Evolutionary conservation across 2,113 vertebrate genomes (phyloP).

Genomic region (Phocoena phocoena): DNA sequence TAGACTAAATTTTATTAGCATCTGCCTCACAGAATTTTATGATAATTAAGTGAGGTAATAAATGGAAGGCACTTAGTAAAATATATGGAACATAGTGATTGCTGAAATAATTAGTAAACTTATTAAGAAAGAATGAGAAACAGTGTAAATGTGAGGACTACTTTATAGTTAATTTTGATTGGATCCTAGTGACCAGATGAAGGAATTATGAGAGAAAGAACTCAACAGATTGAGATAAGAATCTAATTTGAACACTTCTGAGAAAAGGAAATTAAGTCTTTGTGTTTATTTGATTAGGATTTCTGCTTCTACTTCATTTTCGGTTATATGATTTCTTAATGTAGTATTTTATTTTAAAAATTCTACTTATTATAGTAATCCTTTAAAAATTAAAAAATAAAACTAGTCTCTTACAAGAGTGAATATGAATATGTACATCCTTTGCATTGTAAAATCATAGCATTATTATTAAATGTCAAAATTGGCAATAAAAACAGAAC

Average conservation of each 20-base stretch:
- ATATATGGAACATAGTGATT: neutral
- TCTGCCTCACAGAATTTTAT: neutral
- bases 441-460: neutral
- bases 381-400: neutral
- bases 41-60: neutral
- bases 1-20: neutral
- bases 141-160: neutral
- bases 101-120: neutral
- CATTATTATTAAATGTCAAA: neutral
- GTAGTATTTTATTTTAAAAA: neutral
- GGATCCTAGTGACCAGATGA: neutral
- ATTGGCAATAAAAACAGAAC: neutral
- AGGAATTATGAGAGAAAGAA: neutral
- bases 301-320: neutral
- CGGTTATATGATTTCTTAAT: neutral
- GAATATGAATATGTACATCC: neutral
- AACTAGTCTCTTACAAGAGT: neutral
- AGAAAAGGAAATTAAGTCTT: conserved; percentile 18
- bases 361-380: neutral
- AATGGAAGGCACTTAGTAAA: neutral
- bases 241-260: neutral
- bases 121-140: neutral
- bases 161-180: neutral
- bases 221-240: neutral
- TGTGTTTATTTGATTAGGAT: conserved; percentile 27